Conservation (phyloP, 2,113 vertebrate genomes). For the Otolemur garnettii region DNA sequence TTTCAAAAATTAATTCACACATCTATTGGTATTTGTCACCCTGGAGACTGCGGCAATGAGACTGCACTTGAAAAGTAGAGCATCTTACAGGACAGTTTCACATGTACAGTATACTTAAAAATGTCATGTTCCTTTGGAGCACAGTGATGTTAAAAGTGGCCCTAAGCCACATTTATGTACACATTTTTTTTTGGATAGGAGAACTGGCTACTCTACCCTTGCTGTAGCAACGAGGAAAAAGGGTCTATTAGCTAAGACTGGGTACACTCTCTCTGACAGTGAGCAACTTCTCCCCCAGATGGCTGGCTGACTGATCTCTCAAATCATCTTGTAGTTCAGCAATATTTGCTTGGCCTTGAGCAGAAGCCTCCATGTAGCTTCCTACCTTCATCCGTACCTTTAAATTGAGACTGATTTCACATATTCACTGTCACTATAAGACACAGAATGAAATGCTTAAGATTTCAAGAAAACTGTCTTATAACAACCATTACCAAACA, state of each 20-base stretch:
- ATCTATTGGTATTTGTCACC: slow-evolving; percentile 61
- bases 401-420: background rate
- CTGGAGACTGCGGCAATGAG: slow-evolving; percentile 55
- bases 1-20: slow-evolving; percentile 71
- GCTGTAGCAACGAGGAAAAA: background rate
- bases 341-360: background rate
- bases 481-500: background rate
- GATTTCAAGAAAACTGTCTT: background rate
- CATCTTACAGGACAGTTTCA: slow-evolving; percentile 19
- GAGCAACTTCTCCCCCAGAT: background rate
- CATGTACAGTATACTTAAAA: slow-evolving; percentile 67
- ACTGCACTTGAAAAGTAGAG: slow-evolving; percentile 61
- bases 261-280: fast-evolving
- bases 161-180: background rate
- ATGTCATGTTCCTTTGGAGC: slow-evolving; percentile 73
- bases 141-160: background rate
- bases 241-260: background rate
- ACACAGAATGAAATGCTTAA: background rate
- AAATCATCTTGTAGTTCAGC: background rate
- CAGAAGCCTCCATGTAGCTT: slow-evolving; percentile 34
- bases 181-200: background rate
- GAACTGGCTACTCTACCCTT: background rate
- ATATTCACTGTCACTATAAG: background rate
- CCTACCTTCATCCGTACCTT: background rate
- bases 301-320: background rate